Percentiles rank a stretch among this genome's conserved stretches.
Conservation (phyloP, 2,113 vertebrate genomes). For the Vombatus ursinus region DNA sequence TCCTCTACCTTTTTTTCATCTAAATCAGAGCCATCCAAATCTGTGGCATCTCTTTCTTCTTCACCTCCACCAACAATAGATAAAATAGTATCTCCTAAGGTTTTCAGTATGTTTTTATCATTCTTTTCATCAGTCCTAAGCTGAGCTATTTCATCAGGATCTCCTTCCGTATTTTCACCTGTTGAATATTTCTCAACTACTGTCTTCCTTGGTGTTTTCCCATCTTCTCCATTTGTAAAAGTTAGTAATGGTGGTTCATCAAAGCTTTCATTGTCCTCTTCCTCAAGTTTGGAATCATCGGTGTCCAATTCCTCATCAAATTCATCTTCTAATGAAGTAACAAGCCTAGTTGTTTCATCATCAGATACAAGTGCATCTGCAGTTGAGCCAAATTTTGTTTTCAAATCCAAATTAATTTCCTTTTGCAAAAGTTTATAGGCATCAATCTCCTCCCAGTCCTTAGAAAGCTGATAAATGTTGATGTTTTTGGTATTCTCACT, state of each 20-base stretch:
- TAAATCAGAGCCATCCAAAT: conserved; percentile 71
- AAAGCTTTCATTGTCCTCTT: conserved; percentile 68
- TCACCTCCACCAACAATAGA: conserved; percentile 81
- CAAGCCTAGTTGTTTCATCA: conserved; percentile 88
- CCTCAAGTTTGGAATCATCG: conserved; percentile 50
- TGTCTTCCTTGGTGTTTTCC: not conserved
- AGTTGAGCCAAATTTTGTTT: conserved; percentile 90
- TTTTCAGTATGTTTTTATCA: conserved; percentile 72
- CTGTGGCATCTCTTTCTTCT: conserved; percentile 38
- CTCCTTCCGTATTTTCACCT: conserved; percentile 55
- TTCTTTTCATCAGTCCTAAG: conserved; percentile 54
- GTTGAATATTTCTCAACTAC: conserved; percentile 36
- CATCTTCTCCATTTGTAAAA: conserved; percentile 70
- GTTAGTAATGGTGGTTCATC: conserved; percentile 82
- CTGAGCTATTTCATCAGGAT: conserved; percentile 26
- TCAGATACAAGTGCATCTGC: conserved; percentile 90
- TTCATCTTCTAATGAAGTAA: conserved; percentile 85
- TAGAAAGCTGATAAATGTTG: conserved; percentile 71
- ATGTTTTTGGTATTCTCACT: conserved; percentile 84
- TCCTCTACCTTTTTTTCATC: conserved; percentile 76
- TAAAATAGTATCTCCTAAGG: conserved; percentile 80
- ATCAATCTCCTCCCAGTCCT: conserved; percentile 75
- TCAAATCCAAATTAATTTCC: conserved; percentile 83
- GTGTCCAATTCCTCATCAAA: conserved; percentile 78
- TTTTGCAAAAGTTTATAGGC: conserved; percentile 81